Percentiles rank a stretch among this genome's conserved stretches.
Evolutionary conservation across 2,797 vertebrate species (phyloP).

Genomic region (Pseudopleuronectes americanus): DNA sequence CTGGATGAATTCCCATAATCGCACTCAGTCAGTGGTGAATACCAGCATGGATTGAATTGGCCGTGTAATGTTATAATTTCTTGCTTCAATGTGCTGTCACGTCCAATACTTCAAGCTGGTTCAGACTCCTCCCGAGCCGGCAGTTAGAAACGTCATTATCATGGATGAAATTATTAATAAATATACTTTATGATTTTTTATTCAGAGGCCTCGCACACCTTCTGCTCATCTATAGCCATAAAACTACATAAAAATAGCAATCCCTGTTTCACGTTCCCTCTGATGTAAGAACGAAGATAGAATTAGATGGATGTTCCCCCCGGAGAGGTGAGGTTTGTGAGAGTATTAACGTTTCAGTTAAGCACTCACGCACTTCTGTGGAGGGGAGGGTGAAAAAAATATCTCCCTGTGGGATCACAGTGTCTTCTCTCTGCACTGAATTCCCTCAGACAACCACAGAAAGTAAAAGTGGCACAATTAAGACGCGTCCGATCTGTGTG

Average conservation of each 20-base stretch:
- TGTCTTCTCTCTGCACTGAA: constrained; percentile 8
- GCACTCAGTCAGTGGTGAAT: constrained; percentile 33
- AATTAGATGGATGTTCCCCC: background rate
- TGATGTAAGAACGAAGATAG: background rate
- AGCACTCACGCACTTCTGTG: too few relatives aligned
- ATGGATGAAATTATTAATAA: constrained; percentile 6
- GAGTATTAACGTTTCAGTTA: background rate
- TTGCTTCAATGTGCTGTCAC: constrained; percentile 72
- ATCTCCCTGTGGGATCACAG: constrained; percentile 3
- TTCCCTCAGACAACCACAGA: constrained; percentile 11
- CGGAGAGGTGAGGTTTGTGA: background rate
- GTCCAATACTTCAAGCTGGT: constrained; percentile 72
- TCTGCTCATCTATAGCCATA: background rate
- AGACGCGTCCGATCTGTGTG: constrained; percentile 35
- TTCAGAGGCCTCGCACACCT: background rate
- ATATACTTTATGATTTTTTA: constrained; percentile 1
- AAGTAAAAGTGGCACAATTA: constrained; percentile 45
- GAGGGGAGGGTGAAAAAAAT: background rate
- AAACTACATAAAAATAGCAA: background rate
- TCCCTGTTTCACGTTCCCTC: background rate
- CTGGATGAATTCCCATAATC: constrained; percentile 39
- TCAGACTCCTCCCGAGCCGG: constrained; percentile 13
- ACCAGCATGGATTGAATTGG: constrained; percentile 60
- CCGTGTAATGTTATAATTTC: constrained; percentile 73
- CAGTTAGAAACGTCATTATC: constrained; percentile 33